These are phyloP conservation scores for Cottoperca gobio DNA, from an alignment of 2,797 vertebrate species.

Conservation along the genomic window DNA sequence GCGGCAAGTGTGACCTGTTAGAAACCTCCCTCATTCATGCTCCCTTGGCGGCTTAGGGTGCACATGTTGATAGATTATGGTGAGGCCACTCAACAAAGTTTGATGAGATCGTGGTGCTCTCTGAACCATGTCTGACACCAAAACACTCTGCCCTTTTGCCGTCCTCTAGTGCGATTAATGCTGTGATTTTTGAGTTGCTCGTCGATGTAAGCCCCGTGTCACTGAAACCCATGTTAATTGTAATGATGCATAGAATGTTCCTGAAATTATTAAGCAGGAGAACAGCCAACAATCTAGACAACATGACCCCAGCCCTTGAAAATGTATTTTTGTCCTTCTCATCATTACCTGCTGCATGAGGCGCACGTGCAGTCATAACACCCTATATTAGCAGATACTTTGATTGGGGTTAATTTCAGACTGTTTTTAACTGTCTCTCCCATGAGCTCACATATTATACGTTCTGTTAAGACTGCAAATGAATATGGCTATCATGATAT, in stretches of 20 bases:
- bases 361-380: not conserved
- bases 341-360: slow-evolving; percentile 38
- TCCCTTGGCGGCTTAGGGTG: slow-evolving; percentile 55
- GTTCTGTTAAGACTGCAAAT: not conserved
- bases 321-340: not conserved
- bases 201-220: slow-evolving; percentile 32
- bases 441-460: not conserved
- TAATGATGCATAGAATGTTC: slow-evolving; percentile 36
- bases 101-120: slow-evolving; percentile 68
- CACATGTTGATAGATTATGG: slow-evolving; percentile 56
- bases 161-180: slow-evolving; percentile 47
- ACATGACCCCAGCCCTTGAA: not conserved
- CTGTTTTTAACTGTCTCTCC: not conserved
- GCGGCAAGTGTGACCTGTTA: slow-evolving; percentile 33
- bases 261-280: slow-evolving; percentile 48
- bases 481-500: too few relatives aligned
- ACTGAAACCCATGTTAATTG: slow-evolving; percentile 52
- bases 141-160: slow-evolving; percentile 51
- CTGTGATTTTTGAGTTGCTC: slow-evolving; percentile 39
- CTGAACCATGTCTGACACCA: slow-evolving; percentile 56
- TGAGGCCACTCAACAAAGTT: slow-evolving; percentile 58
- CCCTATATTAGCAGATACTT: not conserved
- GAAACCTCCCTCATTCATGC: slow-evolving; percentile 62
- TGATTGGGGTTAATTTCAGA: not conserved
- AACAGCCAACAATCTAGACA: slow-evolving; percentile 7